Evolutionary conservation across 2,888 invertebrate species (phyloP).

Genomic region (Alviniconcha strummeri): DNA sequence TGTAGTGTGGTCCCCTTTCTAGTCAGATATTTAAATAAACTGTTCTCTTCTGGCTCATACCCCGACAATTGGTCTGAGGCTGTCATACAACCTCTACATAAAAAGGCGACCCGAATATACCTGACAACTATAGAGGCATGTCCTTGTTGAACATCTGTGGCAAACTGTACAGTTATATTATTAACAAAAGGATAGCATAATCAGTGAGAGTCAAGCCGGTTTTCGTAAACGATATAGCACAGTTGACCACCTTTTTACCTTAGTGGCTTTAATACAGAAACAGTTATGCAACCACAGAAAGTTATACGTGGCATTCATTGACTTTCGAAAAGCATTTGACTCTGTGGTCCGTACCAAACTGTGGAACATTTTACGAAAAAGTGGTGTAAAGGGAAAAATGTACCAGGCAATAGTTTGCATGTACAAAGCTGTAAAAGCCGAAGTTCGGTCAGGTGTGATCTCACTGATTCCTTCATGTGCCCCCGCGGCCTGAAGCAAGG

Average conservation of each 20-base stretch:
- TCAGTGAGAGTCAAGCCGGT: neutral
- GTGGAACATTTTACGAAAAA: too few relatives aligned
- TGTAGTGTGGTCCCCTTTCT: neutral
- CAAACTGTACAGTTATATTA: neutral
- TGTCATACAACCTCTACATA: neutral
- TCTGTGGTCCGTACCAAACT: too few relatives aligned
- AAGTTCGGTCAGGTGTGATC: too few relatives aligned
- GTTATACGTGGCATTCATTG: neutral
- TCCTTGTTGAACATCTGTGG: neutral
- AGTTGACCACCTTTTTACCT: neutral
- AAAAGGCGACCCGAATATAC: neutral
- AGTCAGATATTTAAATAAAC: neutral
- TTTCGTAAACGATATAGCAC: neutral
- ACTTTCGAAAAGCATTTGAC: neutral
- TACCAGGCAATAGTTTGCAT: too few relatives aligned
- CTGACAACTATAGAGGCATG: neutral
- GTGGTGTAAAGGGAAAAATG: too few relatives aligned
- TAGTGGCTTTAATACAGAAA: neutral
- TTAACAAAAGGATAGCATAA: neutral
- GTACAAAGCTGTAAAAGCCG: too few relatives aligned
- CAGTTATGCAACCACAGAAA: neutral
- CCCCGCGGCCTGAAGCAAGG: too few relatives aligned
- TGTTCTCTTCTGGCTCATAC: neutral
- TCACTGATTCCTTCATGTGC: too few relatives aligned
- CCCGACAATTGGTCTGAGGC: neutral